Percentiles rank a stretch among this genome's conserved stretches.
These are phyloP conservation scores for Lepisosteus oculatus DNA, from an alignment of 2,113 vertebrate species.

Conservation along the genomic window DNA sequence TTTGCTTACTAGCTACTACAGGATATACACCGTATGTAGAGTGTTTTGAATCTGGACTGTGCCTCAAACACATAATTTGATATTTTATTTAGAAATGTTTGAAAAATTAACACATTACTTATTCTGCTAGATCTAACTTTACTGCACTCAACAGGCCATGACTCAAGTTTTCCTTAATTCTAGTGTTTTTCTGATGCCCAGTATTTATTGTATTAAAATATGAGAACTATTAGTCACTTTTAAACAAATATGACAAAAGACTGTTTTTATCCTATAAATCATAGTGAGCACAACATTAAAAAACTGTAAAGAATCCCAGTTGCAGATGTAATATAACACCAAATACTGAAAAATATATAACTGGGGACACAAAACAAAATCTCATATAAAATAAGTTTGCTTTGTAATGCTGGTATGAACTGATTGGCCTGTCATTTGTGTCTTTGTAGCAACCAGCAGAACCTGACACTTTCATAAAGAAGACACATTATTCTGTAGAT, in stretches of 20 bases:
- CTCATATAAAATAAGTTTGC: neutral
- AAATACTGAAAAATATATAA: neutral
- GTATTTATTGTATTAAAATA: neutral
- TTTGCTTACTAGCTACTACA: no score
- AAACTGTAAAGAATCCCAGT: neutral
- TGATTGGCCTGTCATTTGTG: neutral
- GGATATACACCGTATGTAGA: no score
- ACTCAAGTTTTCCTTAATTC: no score
- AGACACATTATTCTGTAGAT: no score
- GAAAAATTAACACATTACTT: no score
- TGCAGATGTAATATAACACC: neutral
- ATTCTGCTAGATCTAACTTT: no score
- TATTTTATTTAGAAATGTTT: no score
- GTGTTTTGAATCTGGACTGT: no score
- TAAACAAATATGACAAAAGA: conserved; percentile 3
- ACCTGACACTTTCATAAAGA: neutral
- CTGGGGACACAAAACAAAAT: neutral
- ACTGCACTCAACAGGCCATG: no score
- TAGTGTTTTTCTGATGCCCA: neutral
- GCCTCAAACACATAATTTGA: no score
- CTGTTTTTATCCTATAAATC: neutral
- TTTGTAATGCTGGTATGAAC: neutral
- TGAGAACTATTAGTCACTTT: neutral
- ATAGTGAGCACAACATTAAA: neutral
- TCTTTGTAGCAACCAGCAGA: neutral